These are phyloP conservation scores for Pseudomyrmex pallidus DNA, from an alignment of 1,140 invertebrate genomes.

Conservation along the genomic window DNA sequence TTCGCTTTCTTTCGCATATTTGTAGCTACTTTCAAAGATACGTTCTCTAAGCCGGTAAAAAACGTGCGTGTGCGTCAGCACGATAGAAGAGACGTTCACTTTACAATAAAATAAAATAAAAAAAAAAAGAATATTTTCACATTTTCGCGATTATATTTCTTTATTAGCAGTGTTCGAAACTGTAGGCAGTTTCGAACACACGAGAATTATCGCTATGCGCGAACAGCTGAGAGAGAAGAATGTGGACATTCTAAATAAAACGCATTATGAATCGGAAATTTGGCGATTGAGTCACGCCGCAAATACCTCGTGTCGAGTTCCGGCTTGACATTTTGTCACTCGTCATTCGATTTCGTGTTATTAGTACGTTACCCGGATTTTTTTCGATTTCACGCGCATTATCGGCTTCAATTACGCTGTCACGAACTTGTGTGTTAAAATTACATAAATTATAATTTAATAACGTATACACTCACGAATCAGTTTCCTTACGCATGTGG, in stretches of 20 bases:
- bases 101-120: too few relatives aligned
- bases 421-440: conserved; percentile 65
- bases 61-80: too few relatives aligned
- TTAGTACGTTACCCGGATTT: conserved; percentile 30
- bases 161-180: neutral
- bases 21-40: too few relatives aligned
- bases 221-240: neutral
- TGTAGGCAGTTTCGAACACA: conserved; percentile 6
- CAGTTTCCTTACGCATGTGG: neutral
- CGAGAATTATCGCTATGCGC: neutral
- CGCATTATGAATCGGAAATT: conserved; percentile 39
- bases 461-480: conserved; percentile 31
- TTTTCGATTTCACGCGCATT: conserved; percentile 43
- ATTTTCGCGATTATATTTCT: too few relatives aligned
- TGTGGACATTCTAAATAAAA: conserved; percentile 32
- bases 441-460: conserved; percentile 71
- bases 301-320: neutral
- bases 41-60: too few relatives aligned
- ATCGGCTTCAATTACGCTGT: conserved; percentile 57
- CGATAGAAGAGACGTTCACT: too few relatives aligned
- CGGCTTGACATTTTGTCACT: conserved; percentile 13
- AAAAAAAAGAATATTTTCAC: too few relatives aligned
- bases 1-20: too few relatives aligned
- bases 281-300: conserved; percentile 30
- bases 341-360: conserved; percentile 18